Evolutionary conservation across 1,140 invertebrate genomes (phyloP).

Genomic region (Hirudo medicinalis): DNA sequence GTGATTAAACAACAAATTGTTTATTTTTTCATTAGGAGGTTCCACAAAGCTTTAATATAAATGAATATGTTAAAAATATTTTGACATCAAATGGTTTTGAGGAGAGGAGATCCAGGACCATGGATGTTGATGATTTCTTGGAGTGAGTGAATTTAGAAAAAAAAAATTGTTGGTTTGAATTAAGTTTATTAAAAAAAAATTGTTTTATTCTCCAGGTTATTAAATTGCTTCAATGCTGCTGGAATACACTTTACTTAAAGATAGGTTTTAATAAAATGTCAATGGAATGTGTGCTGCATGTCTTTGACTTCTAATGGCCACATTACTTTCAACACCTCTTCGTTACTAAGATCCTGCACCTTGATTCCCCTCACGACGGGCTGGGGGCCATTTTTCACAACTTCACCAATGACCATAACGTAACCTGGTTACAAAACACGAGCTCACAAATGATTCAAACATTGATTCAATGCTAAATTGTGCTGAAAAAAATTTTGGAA

Average conservation of each 20-base stretch:
- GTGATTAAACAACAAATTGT: conserved; percentile 6
- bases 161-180: neutral
- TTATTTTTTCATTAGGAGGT: conserved; percentile 51
- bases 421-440: neutral
- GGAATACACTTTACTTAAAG: conserved; percentile 68
- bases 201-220: conserved; percentile 50
- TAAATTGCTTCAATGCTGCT: conserved; percentile 72
- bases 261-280: neutral
- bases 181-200: conserved; percentile 19
- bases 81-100: conserved; percentile 52
- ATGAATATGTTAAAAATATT: conserved; percentile 63
- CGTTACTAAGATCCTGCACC: neutral
- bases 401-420: conserved; percentile 5
- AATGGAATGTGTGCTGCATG: neutral
- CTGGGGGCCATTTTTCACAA: neutral
- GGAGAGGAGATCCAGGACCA: conserved; percentile 70
- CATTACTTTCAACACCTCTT: neutral
- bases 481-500: too few species aligned
- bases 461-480: too few species aligned
- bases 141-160: conserved; percentile 42
- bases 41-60: conserved; percentile 69
- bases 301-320: conserved; percentile 6
- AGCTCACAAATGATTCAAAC: too few species aligned
- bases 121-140: conserved; percentile 96
- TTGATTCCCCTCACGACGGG: neutral